Base-by-base conservation (phyloP, 2,113 vertebrate species). In the Cochlearius cochlearius region DNA sequence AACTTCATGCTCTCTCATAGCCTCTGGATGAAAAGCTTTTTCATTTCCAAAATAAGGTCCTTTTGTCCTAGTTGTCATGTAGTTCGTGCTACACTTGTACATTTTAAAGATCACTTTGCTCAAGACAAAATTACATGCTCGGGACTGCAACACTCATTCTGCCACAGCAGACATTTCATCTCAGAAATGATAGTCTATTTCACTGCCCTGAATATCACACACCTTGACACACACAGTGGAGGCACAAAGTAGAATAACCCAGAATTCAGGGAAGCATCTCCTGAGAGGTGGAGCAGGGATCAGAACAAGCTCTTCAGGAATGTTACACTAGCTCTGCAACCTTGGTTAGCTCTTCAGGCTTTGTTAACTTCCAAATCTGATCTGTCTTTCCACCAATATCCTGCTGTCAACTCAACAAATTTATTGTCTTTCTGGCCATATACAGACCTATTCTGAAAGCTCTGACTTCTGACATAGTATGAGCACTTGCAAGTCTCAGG, bases 61-160 rank as follows among this genome's bases (percentile, higher is more conserved):
- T 88, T 89, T 84, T 84, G 63, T 86, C 63, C 59, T 66, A n/a
- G 71, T 86, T 92, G 78, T 91, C 91, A 85, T 45, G 27, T 91
- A 92, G 80, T 75, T 78, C 10, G 0, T 89, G 75, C 67, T 88
- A 93, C 2, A 2, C 79, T 92, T 92, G 63, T 81, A 92, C 68
- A 67, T 94, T 88, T 91, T 92, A 94, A 95, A 93, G 63, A 96
- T 88, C 86, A 41, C 91, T 93, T 96, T 88, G 75, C 76, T 91
- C 13, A 16, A 88, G 86, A 88, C 56, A 64, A 94, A 96, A 95
- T 96, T 94, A 91, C 79, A 75, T 86, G 36, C 64, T 88, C 1
- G 0, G 56, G 76, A 91, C n/a, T 75, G 81, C 90, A 92, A 74
- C 52, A 26, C 49, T 77, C 64, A 52, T 78, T 90, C 50, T 94